Percentiles rank a stretch among this genome's conserved stretches.
Conservation (phyloP, 2,797 vertebrate genomes). For the Prionace glauca region DNA sequence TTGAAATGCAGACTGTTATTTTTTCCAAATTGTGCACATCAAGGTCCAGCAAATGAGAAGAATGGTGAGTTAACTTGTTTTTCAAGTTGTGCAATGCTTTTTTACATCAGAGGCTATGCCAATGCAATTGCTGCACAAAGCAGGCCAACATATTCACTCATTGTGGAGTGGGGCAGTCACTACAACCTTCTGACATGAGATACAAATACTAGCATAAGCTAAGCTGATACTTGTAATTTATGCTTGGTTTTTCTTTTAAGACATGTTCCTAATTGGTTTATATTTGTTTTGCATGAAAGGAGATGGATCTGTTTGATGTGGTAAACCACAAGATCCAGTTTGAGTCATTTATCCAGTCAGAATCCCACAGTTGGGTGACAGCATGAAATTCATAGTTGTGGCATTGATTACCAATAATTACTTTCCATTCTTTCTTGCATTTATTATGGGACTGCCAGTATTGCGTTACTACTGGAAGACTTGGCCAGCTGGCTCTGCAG, state of each 20-base stretch:
- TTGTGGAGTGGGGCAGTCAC: neutral
- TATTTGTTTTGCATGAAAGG: neutral
- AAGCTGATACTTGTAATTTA: neutral
- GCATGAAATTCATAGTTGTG: neutral
- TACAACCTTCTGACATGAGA: neutral
- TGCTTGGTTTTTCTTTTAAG: neutral
- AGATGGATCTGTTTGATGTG: neutral
- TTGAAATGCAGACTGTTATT: neutral
- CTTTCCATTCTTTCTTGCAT: neutral
- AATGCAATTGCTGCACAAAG: neutral
- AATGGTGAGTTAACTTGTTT: neutral
- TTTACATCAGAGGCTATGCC: neutral
- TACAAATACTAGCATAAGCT: neutral
- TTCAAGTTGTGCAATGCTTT: neutral
- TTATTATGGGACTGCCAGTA: neutral
- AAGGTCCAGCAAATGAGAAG: neutral
- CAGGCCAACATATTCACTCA: neutral
- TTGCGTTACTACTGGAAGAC: neutral
- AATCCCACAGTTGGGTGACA: neutral
- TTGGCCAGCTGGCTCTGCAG: neutral
- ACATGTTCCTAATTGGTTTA: neutral
- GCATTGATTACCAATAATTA: neutral
- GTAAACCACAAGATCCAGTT: neutral
- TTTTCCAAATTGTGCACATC: neutral
- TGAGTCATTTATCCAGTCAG: neutral